Evolutionary conservation across 2,888 invertebrate genomes (phyloP), one percentile per base, ranked within the genome.

Genomic region (Hipparchia semele): DNA sequence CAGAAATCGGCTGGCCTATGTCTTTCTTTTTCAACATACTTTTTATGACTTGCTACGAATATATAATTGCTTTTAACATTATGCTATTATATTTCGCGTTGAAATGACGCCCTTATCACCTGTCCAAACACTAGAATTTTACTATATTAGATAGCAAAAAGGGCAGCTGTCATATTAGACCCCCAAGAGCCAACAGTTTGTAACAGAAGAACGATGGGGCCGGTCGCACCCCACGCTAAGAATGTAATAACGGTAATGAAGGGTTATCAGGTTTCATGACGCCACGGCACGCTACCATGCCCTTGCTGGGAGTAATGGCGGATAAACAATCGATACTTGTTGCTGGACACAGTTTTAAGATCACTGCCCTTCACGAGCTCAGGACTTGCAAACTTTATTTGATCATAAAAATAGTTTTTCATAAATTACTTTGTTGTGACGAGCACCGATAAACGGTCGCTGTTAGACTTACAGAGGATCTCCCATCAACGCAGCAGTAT

Each of bases 201-300:
- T 61, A 65, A 73, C 61, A 65, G 68, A 70, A 70, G 61, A 73
- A 39, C 59, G 72, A 68, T 56, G 62, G 67, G 69, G 73, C 77
- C 68, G 69, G 51, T 69, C 67, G 69, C 74, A 68, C 77, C 76
- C 74, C 67, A 54, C 61, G 72, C 73, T 75, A 76, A 79, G 77
- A 79, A 81, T 81, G 80, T 79, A 81, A 81, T 80, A 80, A 75
- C 73, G 67, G 73, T 84, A 85, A 86, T 84, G 78, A 84, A 79
- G 79, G 85, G 81, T 80, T 83, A 82, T 82, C 81, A 78, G 72
- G 77, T 78, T 78, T 75, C 79, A 74, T 75, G 75, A 78, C 65
- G 71, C 68, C 67, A 70, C 69, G 53, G 71, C 76, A 70, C 70
- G 72, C 70, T 64, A 68, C 61, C 58, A 68, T 68, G 23, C 72